These are phyloP conservation scores for Romanogobio albipinnatus DNA, from an alignment of 2,113 vertebrate species.

Conservation along the genomic window DNA sequence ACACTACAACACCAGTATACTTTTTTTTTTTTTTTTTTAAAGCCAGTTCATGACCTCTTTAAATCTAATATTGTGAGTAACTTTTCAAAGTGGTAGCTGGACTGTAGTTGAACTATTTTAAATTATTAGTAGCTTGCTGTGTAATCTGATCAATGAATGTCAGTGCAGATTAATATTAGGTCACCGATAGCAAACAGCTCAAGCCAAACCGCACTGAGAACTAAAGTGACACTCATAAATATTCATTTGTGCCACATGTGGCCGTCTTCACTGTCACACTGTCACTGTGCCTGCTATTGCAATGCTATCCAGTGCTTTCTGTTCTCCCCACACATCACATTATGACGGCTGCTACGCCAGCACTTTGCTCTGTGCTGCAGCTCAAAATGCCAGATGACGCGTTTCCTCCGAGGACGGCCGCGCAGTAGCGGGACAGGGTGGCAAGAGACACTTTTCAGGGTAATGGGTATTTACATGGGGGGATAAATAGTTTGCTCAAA, in stretches of 20 bases:
- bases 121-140: background rate
- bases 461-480: conserved; percentile 54
- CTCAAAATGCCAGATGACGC: background rate
- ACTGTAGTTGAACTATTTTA: background rate
- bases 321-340: background rate
- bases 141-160: background rate
- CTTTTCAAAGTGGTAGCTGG: background rate
- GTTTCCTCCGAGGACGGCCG: background rate
- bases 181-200: background rate
- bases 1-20: too few relatives aligned
- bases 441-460: conserved; percentile 17
- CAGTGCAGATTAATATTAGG: background rate
- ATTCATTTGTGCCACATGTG: background rate
- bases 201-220: background rate
- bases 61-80: background rate
- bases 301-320: background rate
- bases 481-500: conserved; percentile 53
- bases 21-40: too few relatives aligned
- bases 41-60: too few relatives aligned
- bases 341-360: background rate
- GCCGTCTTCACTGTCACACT: background rate
- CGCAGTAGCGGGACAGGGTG: background rate
- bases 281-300: background rate
- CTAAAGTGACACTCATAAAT: conserved; percentile 4
- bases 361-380: background rate